Percentiles rank a stretch among this genome's conserved stretches.
Evolutionary conservation across 2,797 vertebrate genomes (phyloP).

Genomic region (Austrolebias charrua): DNA sequence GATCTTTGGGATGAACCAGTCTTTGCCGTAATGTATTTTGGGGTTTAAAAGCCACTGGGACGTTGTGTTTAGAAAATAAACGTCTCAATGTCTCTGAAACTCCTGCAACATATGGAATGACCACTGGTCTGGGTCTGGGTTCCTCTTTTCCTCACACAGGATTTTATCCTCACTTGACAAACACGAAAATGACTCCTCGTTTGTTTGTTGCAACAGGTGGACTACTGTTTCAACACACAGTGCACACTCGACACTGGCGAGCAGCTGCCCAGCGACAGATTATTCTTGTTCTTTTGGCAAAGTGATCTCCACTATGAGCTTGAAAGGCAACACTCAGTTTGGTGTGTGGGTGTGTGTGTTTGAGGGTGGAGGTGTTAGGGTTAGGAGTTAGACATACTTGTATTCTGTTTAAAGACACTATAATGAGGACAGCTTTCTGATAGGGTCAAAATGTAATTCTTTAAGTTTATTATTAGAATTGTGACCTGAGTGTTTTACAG

Average conservation of each 20-base stretch:
- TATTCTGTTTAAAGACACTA: conserved; percentile 8
- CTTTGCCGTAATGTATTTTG: too few relatives aligned
- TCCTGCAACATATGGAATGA: too few relatives aligned
- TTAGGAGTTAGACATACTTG: background rate
- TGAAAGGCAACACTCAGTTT: conserved; percentile 41
- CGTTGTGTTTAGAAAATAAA: too few relatives aligned
- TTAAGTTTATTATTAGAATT: too few relatives aligned
- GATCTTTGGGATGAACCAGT: too few relatives aligned
- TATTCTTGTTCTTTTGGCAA: conserved; percentile 58
- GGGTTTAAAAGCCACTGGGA: too few relatives aligned
- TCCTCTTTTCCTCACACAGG: conserved; percentile 2
- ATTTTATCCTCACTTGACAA: conserved; percentile 50
- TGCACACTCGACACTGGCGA: conserved; percentile 34
- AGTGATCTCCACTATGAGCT: conserved; percentile 40
- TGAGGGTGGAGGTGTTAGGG: background rate
- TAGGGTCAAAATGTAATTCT: too few relatives aligned
- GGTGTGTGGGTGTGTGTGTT: conserved; percentile 1
- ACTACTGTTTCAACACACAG: conserved; percentile 59
- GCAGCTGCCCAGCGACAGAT: conserved; percentile 66
- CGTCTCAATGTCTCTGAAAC: too few relatives aligned
- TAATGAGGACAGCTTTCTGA: background rate
- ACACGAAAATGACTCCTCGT: conserved; percentile 57
- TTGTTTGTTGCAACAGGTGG: conserved; percentile 72
- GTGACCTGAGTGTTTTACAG: background rate
- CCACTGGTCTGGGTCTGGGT: too few relatives aligned